phyloP scores from a whole-genome alignment of 2,888 invertebrate genomes.

The Latrodectus hesperus region DNA sequence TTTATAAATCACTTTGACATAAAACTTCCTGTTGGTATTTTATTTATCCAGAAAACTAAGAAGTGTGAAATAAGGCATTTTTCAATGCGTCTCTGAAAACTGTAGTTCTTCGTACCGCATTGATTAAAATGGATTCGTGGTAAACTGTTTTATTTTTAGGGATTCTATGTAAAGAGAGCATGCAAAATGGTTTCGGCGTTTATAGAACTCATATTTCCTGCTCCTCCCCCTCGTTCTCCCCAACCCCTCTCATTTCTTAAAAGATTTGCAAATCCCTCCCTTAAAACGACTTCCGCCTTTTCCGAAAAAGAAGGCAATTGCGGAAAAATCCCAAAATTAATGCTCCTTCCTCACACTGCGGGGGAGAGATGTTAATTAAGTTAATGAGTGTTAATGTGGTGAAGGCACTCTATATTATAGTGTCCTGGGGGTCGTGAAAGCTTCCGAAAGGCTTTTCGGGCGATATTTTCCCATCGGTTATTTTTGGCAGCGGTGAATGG shows the following conservation, averaged over 20 bases:
- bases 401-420: conserved; percentile 9
- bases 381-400: conserved; percentile 56
- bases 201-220: too few relatives aligned
- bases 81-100: too few relatives aligned
- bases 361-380: conserved; percentile 43
- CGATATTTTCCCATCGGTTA: neutral
- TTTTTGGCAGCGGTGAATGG: neutral
- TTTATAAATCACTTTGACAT: too few relatives aligned
- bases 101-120: too few relatives aligned
- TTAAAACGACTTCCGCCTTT: conserved; percentile 48
- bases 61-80: too few relatives aligned
- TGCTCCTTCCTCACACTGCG: neutral
- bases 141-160: too few relatives aligned
- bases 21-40: too few relatives aligned
- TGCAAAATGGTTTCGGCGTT: too few relatives aligned
- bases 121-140: too few relatives aligned
- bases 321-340: conserved; percentile 19
- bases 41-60: too few relatives aligned
- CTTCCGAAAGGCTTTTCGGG: too few relatives aligned
- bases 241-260: neutral
- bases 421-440: neutral
- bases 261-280: neutral
- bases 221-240: neutral
- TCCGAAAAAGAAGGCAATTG: neutral
- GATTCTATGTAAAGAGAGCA: too few relatives aligned